Base-by-base conservation (phyloP, 2,797 vertebrate species). In the Sebastes aleutianus region DNA sequence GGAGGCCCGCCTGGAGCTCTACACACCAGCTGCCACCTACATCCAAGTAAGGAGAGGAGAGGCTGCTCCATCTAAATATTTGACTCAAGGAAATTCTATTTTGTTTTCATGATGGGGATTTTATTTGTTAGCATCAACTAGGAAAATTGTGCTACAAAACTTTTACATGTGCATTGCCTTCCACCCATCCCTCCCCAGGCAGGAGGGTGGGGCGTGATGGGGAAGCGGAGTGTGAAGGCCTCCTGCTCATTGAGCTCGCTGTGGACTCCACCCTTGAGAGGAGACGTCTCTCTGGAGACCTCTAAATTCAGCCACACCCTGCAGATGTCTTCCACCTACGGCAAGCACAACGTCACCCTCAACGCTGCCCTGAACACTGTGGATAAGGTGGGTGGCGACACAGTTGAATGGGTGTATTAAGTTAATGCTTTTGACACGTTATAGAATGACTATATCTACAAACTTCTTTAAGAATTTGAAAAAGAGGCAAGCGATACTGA, bases 191-290 rank as follows among this genome's bases (percentile, higher is more conserved):
- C 22, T 62, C 36, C 36, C 9, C 85, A 96, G 96, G 91, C 87
- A 27, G 90, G 74, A 57, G 94, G 91, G 29, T 92, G 91, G 89
- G 82, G 91, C 6, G 2, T 92, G 50, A 18, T 91, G 58, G 93
- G 91, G 29, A 96, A 95, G 82, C 90, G 74, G 18, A 90, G 87
- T 64, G 78, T 94, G 43, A 96, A 94, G 76, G 93, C 88, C 20
- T 95, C 94, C 1, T 92, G 91, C 81, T 93, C 89, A 85, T 62
- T 97, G 7, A 84, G 90, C 84, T 96, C 97, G 0, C 59, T 94
- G 76, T 98, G 97, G 97, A 97, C 93, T 63, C 90, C 91, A 6
- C 82, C 91, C 2, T 39, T 96, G 66, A 94, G 91, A 77, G 96
- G 92, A 22, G 93, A 97, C 64, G 62, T 97, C 74, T 96, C 90